These are phyloP conservation scores for Notothenia rossii DNA, from an alignment of 2,113 vertebrate species.

Conservation along the genomic window DNA sequence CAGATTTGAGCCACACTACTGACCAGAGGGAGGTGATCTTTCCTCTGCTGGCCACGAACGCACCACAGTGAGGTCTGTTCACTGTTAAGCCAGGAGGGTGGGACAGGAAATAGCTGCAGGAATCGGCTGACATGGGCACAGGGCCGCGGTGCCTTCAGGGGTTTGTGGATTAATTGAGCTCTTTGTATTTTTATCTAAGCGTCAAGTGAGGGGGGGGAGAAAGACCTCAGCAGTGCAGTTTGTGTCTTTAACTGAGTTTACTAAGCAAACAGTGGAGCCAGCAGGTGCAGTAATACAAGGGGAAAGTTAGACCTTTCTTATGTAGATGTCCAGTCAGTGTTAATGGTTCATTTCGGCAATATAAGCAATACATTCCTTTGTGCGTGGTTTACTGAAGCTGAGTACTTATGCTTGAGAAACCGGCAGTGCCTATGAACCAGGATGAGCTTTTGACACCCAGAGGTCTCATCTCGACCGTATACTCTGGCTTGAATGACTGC, in stretches of 20 bases:
- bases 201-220: background rate
- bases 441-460: too few relatives aligned
- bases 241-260: background rate
- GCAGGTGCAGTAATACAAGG: constrained; percentile 36
- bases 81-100: constrained; percentile 73
- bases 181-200: constrained; percentile 73
- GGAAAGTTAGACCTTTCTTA: too few relatives aligned
- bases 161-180: constrained; percentile 66
- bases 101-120: constrained; percentile 80
- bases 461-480: too few relatives aligned
- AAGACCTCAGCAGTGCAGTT: background rate
- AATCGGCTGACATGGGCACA: constrained; percentile 56
- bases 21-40: constrained; percentile 40
- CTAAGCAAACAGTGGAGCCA: constrained; percentile 4
- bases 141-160: constrained; percentile 25
- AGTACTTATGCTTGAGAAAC: too few relatives aligned
- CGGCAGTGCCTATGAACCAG: too few relatives aligned
- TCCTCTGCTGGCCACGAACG: constrained; percentile 21
- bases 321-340: too few relatives aligned
- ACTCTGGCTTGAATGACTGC: too few relatives aligned
- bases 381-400: too few relatives aligned
- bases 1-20: constrained; percentile 9
- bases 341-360: too few relatives aligned
- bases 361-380: too few relatives aligned
- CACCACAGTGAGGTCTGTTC: constrained; percentile 71